Base-by-base conservation (phyloP, 2,888 invertebrate species). In the Conchocele bisecta region DNA sequence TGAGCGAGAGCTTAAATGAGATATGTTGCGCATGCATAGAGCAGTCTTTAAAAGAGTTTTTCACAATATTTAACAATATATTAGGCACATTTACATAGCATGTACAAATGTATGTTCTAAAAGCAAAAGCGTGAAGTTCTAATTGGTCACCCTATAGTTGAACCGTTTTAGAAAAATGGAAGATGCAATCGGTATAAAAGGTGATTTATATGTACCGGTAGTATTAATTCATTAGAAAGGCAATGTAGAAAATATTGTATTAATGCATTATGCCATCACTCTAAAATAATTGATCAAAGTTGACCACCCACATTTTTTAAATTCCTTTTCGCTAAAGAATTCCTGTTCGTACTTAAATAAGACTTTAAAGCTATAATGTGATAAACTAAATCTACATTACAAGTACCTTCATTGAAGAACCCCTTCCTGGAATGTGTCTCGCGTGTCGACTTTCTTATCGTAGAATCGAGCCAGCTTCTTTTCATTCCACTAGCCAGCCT, bases 401-500 rank as follows among this genome's bases (percentile, higher is more conserved):
- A 0, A 26, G 20, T 29, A 41, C 48, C 48, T 17, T 54, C 42
- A 59, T 20, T 54, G 44, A 7, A 71, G 44, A 6, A 71, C 51
- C 11, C 59, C 64, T 22, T 28, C 33, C 24, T 54, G 61, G 41
- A 66, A 67, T 24, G 11, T 22, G 31, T 66, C 68, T 7, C 37
- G 28, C 17, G 13, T 29, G n/a, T 24, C 57, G 13, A 70, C 46
- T 7, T 56, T 15, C 44, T 54, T 71, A 31, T 75, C 56, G 50
- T 75, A 66, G 26, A 58, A 66, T 33, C 44, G 70, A 7, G 66
- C 66, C 59, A 71, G 68, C 50, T 70, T 75, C 20, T 26, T 41
- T 7, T 46, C 71, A 42, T 50, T 68, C 1, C 59, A 56, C 75
- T 69, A 76, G 28, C 72, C 68, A 28, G 68, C 75, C 65, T 64